Evolutionary conservation across 2,888 invertebrate genomes (phyloP).

Genomic region (Drosophila eohydei): DNA sequence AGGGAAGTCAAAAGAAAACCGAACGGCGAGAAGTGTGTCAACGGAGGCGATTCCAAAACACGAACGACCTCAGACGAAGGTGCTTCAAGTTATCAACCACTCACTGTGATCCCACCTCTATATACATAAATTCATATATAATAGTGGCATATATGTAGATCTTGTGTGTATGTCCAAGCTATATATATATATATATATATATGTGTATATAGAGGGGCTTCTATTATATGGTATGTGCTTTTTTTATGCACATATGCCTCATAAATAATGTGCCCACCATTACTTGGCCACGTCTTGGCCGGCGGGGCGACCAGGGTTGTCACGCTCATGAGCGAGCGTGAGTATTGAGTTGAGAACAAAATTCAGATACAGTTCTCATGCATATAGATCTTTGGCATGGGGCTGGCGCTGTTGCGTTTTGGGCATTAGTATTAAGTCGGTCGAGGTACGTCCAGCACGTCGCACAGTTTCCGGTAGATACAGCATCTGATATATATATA

Average conservation of each 20-base stretch:
- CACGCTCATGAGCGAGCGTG: conserved; percentile 26
- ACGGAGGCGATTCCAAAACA: conserved; percentile 36
- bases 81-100: conserved; percentile 44
- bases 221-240: conserved; percentile 73
- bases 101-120: conserved; percentile 23
- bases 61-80: conserved; percentile 41
- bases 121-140: conserved; percentile 4
- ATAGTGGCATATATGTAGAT: conserved; percentile 9
- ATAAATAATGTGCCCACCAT: conserved; percentile 74
- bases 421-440: conserved; percentile 80
- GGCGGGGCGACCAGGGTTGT: conserved; percentile 60
- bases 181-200: conserved; percentile 45
- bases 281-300: conserved; percentile 65
- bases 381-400: conserved; percentile 57
- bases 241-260: conserved; percentile 73
- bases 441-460: conserved; percentile 81
- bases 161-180: conserved; percentile 31
- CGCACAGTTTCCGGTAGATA: conserved; percentile 75
- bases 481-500: conserved; percentile 21
- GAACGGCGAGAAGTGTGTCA: conserved; percentile 61
- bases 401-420: conserved; percentile 49
- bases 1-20: conserved; percentile 21
- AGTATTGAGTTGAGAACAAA: conserved; percentile 12
- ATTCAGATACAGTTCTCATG: conserved; percentile 8
- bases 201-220: conserved; percentile 42